phyloP scores from a whole-genome alignment of 2,888 invertebrate genomes.

The Erebia aethiops region DNA sequence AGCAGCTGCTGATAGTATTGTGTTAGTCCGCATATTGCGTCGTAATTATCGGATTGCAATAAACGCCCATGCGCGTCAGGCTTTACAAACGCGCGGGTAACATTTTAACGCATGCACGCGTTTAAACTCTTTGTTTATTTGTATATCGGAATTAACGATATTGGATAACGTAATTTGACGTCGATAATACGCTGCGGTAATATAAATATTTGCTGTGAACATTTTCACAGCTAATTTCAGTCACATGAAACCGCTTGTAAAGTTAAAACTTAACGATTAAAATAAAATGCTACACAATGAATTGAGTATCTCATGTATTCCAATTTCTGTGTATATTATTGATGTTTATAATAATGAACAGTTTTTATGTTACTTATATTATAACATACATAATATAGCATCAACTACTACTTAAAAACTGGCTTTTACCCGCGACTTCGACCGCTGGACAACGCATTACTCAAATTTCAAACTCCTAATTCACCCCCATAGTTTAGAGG shows the following conservation, averaged over 20 bases:
- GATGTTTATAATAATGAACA: too few relatives aligned
- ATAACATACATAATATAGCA: too few relatives aligned
- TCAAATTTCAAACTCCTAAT: too few relatives aligned
- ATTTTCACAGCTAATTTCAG: neutral
- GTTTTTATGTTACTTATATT: too few relatives aligned
- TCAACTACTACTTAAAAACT: too few relatives aligned
- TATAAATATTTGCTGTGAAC: neutral
- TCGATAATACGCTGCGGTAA: neutral
- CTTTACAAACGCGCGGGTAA: neutral
- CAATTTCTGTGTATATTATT: neutral
- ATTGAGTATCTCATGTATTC: too few relatives aligned
- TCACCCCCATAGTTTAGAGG: too few relatives aligned
- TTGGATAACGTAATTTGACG: slow-evolving; percentile 1
- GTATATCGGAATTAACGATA: slow-evolving; percentile 13
- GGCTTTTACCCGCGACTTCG: too few relatives aligned
- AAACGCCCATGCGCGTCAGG: neutral
- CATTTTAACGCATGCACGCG: neutral
- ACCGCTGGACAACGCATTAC: too few relatives aligned
- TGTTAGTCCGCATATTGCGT: neutral
- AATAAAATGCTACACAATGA: neutral
- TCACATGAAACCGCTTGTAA: neutral
- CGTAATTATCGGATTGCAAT: neutral
- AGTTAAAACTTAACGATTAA: neutral
- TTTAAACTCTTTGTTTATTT: slow-evolving; percentile 1
- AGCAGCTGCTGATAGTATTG: neutral